phyloP scores from a whole-genome alignment of 2,113 vertebrate genomes.

The Periophthalmodon schlosseri region DNA sequence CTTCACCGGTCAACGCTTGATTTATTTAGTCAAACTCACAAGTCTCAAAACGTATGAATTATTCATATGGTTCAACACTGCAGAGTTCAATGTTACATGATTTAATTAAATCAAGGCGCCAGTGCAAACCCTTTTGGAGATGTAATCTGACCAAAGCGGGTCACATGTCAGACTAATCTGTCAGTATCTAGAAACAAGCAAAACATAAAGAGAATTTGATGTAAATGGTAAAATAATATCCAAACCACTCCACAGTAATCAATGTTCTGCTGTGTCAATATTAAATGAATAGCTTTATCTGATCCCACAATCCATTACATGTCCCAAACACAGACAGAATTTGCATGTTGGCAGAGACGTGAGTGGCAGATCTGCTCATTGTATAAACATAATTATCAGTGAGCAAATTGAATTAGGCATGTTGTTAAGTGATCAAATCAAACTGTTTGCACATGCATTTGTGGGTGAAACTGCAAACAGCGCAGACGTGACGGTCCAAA shows the following conservation, averaged over 20 bases:
- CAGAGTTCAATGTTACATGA: background rate
- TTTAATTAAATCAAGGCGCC: background rate
- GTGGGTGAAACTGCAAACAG: constrained; percentile 1
- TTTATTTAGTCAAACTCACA: constrained; percentile 1
- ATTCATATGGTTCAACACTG: background rate
- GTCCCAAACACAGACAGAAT: background rate
- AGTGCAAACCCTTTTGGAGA: background rate
- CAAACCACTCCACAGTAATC: background rate
- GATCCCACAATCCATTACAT: background rate
- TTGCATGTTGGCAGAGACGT: constrained; percentile 19
- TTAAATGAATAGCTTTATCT: background rate
- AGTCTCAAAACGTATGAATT: background rate
- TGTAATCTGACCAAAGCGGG: background rate
- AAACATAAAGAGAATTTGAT: background rate
- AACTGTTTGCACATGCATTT: constrained; percentile 17
- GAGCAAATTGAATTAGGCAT: constrained; percentile 27
- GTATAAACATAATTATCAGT: constrained; percentile 37
- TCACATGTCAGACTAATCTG: background rate
- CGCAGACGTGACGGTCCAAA: constrained; percentile 2
- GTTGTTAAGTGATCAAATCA: constrained; percentile 20
- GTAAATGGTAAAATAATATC: background rate
- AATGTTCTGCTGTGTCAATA: background rate
- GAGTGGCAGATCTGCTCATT: constrained; percentile 32
- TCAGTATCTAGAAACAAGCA: background rate
- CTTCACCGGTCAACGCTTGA: background rate